Conservation (phyloP, 2,113 vertebrate genomes). For the Delphinapterus leucas region DNA sequence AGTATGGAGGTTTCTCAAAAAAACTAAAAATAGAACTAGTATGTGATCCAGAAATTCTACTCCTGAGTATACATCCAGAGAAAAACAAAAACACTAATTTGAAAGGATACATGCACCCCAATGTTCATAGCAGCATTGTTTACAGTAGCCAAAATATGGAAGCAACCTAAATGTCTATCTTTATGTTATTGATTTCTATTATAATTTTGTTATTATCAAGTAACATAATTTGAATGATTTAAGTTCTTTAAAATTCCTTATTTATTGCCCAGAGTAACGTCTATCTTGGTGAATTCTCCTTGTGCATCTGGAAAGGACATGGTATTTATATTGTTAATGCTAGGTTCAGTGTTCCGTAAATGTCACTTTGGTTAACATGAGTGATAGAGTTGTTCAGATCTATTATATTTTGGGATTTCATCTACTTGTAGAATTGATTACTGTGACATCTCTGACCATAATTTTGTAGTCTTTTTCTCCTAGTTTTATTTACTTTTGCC, state of each 20-base stretch:
- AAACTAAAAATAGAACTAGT: neutral
- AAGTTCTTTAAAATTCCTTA: neutral
- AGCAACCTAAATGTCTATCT: neutral
- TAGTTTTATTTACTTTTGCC: neutral
- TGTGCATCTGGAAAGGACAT: neutral
- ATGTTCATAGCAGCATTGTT: neutral
- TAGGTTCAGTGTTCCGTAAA: neutral
- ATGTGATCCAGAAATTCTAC: neutral
- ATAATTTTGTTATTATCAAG: neutral
- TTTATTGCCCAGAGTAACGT: neutral
- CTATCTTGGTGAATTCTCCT: neutral
- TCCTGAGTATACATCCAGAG: neutral
- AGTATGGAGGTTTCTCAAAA: neutral
- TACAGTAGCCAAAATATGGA: neutral
- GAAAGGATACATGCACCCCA: neutral
- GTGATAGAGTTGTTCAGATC: neutral
- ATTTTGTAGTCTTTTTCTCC: neutral
- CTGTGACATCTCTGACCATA: neutral
- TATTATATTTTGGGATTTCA: neutral
- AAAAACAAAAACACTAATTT: neutral
- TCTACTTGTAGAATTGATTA: neutral
- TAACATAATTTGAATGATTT: neutral
- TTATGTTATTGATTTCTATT: neutral
- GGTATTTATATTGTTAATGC: neutral
- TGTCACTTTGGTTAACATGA: neutral